These are phyloP conservation scores for Aphelenchoides besseyi DNA, from an alignment of 1,140 invertebrate species.

Conservation along the genomic window DNA sequence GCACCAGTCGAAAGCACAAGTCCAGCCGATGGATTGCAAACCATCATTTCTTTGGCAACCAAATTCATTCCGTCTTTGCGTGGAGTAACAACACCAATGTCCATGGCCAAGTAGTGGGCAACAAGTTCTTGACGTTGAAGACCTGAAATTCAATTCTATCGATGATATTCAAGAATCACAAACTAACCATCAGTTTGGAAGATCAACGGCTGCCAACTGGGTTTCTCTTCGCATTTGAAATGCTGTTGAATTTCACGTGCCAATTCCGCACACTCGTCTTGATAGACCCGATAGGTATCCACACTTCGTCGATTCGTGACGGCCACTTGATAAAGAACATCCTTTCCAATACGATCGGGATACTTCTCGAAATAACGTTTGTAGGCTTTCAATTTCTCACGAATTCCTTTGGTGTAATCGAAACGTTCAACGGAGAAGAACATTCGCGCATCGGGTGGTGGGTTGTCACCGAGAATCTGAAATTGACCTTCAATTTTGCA, in stretches of 20 bases:
- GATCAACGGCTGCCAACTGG: slow-evolving; percentile 54
- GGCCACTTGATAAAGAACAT: slow-evolving; percentile 59
- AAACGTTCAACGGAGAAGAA: slow-evolving; percentile 62
- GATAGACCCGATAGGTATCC: slow-evolving; percentile 61
- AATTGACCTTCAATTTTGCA: slow-evolving; percentile 4
- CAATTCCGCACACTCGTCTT: slow-evolving; percentile 58
- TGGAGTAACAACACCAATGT: slow-evolving; percentile 61
- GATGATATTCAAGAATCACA: neutral
- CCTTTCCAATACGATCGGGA: slow-evolving; percentile 59
- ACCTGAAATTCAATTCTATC: slow-evolving; percentile 1
- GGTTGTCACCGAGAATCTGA: slow-evolving; percentile 52
- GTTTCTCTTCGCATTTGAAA: slow-evolving; percentile 42
- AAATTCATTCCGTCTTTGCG: slow-evolving; percentile 62
- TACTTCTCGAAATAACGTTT: slow-evolving; percentile 57
- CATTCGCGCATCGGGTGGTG: slow-evolving; percentile 50
- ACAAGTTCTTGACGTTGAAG: slow-evolving; percentile 56
- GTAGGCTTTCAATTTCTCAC: slow-evolving; percentile 56
- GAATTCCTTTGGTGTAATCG: slow-evolving; percentile 61
- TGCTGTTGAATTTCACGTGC: slow-evolving; percentile 54
- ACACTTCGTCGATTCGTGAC: slow-evolving; percentile 60
- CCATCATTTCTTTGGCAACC: slow-evolving; percentile 58
- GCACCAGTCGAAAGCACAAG: slow-evolving; percentile 61
- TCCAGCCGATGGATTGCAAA: slow-evolving; percentile 59
- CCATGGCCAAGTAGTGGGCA: slow-evolving; percentile 61
- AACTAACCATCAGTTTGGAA: slow-evolving; percentile 58